Conservation (phyloP, 2,888 invertebrate genomes). For the Clistopyga incitator region DNA sequence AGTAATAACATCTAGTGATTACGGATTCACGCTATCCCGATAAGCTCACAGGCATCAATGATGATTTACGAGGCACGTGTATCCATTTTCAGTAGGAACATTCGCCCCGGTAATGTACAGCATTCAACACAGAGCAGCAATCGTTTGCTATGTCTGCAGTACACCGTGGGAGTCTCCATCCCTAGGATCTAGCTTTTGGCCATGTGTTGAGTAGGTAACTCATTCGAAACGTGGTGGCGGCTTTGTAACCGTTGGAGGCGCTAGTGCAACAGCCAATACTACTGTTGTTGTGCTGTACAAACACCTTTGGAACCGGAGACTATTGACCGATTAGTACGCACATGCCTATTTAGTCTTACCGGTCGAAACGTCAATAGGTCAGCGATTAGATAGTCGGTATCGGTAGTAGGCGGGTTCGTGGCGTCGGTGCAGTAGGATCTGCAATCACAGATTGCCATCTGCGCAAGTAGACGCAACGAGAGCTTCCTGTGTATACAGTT, state of each 20-base stretch:
- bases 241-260: conserved; percentile 11
- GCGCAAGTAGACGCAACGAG: conserved; percentile 26
- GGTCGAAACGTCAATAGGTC: conserved; percentile 52
- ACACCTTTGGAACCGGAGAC: conserved; percentile 29
- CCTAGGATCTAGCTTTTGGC: background rate
- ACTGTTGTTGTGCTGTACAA: conserved; percentile 37
- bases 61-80: conserved; percentile 28
- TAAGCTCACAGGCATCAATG: conserved; percentile 7
- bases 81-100: conserved; percentile 14
- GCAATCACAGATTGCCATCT: conserved; percentile 30
- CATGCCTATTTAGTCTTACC: conserved; percentile 45
- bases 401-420: background rate
- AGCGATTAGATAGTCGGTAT: conserved; percentile 32
- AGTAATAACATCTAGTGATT: background rate
- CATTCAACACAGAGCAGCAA: conserved; percentile 1
- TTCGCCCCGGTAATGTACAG: background rate
- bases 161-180: background rate
- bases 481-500: conserved; percentile 32
- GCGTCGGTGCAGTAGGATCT: conserved; percentile 35
- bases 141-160: background rate
- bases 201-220: conserved; percentile 14
- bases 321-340: conserved; percentile 38
- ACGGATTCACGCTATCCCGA: conserved; percentile 23
- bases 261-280: conserved; percentile 20
- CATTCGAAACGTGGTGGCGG: conserved; percentile 1